phyloP scores from a whole-genome alignment of 2,888 invertebrate species.

The Cerceris ruficornis region DNA sequence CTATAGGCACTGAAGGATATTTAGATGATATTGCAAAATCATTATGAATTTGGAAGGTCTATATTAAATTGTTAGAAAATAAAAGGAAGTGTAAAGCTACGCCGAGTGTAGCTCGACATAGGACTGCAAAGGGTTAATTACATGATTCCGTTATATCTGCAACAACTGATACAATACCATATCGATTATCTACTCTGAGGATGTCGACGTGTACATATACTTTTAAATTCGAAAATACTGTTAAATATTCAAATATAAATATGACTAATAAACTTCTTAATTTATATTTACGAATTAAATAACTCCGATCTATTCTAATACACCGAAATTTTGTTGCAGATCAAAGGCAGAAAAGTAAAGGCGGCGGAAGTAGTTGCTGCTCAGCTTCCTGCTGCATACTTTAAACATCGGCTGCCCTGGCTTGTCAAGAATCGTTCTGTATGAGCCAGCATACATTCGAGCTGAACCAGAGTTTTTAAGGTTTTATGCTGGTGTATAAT shows the following conservation, averaged over 20 bases:
- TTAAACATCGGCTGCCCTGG: constrained; percentile 84
- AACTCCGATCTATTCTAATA: not conserved
- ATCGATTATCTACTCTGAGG: not conserved
- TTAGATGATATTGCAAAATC: too few species aligned
- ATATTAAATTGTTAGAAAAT: too few species aligned
- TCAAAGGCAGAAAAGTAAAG: constrained; percentile 98
- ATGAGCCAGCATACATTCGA: constrained; percentile 71
- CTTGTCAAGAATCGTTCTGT: constrained; percentile 70
- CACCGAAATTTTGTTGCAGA: constrained; percentile 85
- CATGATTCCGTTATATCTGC: too few species aligned
- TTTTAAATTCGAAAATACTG: not conserved
- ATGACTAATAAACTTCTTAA: not conserved
- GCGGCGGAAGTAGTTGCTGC: constrained; percentile 97
- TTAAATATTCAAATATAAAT: not conserved
- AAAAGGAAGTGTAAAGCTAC: too few species aligned
- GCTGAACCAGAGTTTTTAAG: constrained; percentile 75
- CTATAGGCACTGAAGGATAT: too few species aligned
- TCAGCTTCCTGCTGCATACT: constrained; percentile 96
- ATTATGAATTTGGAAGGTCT: too few species aligned
- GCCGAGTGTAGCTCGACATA: too few species aligned
- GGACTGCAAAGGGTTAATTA: too few species aligned
- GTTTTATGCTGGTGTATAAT: constrained; percentile 77
- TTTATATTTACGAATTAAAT: not conserved
- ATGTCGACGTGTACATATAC: not conserved
- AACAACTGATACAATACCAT: too few species aligned